Conservation (phyloP, 1,140 invertebrate species). For the Eubasilissa regina region DNA sequence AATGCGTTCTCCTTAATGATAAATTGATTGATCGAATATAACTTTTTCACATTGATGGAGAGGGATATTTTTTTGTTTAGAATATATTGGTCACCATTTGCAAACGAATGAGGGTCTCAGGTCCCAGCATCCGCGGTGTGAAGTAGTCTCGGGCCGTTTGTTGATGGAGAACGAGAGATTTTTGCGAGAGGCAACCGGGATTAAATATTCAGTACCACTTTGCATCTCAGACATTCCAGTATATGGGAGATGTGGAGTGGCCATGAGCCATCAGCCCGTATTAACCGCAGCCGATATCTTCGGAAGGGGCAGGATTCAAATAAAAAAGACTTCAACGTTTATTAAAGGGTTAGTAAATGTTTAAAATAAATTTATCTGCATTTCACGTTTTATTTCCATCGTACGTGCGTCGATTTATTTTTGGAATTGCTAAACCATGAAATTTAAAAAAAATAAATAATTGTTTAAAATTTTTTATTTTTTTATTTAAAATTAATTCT, state of each 20-base stretch:
- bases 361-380: neutral
- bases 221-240: conserved; percentile 58
- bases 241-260: conserved; percentile 58
- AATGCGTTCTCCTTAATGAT: too few relatives aligned
- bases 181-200: conserved; percentile 13
- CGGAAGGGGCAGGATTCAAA: neutral
- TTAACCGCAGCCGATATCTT: conserved; percentile 45
- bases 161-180: conserved; percentile 37
- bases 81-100: neutral
- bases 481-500: too few relatives aligned
- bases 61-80: neutral
- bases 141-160: neutral
- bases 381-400: too few relatives aligned
- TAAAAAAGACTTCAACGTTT: neutral
- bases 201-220: conserved; percentile 61
- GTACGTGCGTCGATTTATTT: too few relatives aligned
- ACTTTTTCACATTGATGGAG: too few relatives aligned
- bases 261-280: conserved; percentile 54
- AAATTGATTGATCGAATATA: too few relatives aligned
- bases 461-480: too few relatives aligned
- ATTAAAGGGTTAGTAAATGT: neutral
- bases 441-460: too few relatives aligned
- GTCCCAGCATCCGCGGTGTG: neutral
- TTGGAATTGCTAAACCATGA: too few relatives aligned
- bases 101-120: conserved; percentile 13